A percentile compares a stretch with the other conserved stretches of the same genome.
These are phyloP conservation scores for Lamellibrachia luymesi DNA, from an alignment of 1,140 invertebrate species.

Conservation along the genomic window DNA sequence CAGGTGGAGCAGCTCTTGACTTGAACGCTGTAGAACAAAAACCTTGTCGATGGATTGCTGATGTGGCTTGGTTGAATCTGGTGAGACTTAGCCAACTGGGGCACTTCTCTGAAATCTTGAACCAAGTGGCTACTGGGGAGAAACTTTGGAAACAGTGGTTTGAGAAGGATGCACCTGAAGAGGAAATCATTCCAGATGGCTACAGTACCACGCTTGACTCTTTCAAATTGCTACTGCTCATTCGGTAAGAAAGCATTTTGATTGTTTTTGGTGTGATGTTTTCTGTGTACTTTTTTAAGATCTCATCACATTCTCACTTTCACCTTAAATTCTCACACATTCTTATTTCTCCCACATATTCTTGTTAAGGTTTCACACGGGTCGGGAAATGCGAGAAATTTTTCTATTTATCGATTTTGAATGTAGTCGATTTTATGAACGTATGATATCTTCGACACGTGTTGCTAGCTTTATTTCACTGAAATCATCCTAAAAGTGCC, in stretches of 20 bases:
- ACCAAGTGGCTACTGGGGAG: slow-evolving; percentile 68
- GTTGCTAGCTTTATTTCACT: no score
- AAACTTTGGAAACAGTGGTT: slow-evolving; percentile 90
- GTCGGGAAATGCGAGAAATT: no score
- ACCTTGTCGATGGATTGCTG: slow-evolving; percentile 91
- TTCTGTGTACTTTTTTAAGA: not conserved
- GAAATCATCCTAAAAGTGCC: no score
- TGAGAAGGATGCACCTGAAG: slow-evolving; percentile 89
- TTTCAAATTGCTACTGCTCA: slow-evolving; percentile 85
- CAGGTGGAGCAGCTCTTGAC: slow-evolving; percentile 87
- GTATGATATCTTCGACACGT: no score
- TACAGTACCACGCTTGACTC: slow-evolving; percentile 85
- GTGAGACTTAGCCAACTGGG: slow-evolving; percentile 89
- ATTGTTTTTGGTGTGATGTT: not conserved
- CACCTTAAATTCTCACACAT: no score
- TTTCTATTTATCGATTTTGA: no score
- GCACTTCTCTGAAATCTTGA: slow-evolving; percentile 77
- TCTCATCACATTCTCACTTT: not conserved
- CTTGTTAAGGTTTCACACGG: no score
- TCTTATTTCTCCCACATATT: no score
- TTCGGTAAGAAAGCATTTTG: slow-evolving; percentile 60
- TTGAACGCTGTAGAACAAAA: slow-evolving; percentile 89
- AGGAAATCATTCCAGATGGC: slow-evolving; percentile 85
- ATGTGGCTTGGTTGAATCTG: slow-evolving; percentile 94
- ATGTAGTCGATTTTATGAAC: no score